phyloP scores from a whole-genome alignment of 2,797 vertebrate genomes.

The Bryconaethiops microstoma region DNA sequence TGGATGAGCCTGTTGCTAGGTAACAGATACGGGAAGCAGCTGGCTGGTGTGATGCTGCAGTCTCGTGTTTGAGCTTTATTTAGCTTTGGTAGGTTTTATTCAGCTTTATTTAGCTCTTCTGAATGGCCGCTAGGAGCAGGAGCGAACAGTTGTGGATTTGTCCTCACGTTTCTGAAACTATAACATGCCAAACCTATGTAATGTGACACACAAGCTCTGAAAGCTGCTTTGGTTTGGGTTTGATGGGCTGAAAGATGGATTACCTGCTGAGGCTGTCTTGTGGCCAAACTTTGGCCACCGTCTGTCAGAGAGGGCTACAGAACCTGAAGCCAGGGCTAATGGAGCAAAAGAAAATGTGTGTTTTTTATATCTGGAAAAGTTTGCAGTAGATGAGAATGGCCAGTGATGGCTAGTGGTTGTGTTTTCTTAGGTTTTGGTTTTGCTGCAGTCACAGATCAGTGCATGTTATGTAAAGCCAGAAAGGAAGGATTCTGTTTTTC shows the following conservation, averaged over 20 bases:
- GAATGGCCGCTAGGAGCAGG: not conserved
- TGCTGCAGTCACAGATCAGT: not conserved
- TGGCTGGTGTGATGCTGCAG: slow-evolving; percentile 41
- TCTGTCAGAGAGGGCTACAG: not conserved
- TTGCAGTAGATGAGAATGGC: not conserved
- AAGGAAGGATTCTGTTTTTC: not conserved
- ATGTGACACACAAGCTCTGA: not conserved
- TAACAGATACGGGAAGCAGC: slow-evolving; percentile 72
- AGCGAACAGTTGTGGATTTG: not conserved
- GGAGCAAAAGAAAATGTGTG: not conserved
- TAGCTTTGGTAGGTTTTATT: slow-evolving; percentile 17
- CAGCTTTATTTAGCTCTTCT: not conserved
- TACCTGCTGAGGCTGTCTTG: not conserved
- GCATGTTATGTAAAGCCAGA: not conserved
- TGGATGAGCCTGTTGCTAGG: slow-evolving; percentile 81
- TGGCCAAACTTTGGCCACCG: not conserved
- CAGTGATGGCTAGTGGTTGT: not conserved
- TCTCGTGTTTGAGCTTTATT: slow-evolving; percentile 52
- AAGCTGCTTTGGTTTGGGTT: not conserved
- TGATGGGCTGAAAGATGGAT: not conserved
- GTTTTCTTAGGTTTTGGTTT: not conserved
- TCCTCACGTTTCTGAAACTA: not conserved
- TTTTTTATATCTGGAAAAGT: not conserved
- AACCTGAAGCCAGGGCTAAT: not conserved
- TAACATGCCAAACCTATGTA: not conserved